A percentile compares a stretch with the other conserved stretches of the same genome.
Conservation (phyloP, 2,797 vertebrate species). For the Trematomus bernacchii region DNA sequence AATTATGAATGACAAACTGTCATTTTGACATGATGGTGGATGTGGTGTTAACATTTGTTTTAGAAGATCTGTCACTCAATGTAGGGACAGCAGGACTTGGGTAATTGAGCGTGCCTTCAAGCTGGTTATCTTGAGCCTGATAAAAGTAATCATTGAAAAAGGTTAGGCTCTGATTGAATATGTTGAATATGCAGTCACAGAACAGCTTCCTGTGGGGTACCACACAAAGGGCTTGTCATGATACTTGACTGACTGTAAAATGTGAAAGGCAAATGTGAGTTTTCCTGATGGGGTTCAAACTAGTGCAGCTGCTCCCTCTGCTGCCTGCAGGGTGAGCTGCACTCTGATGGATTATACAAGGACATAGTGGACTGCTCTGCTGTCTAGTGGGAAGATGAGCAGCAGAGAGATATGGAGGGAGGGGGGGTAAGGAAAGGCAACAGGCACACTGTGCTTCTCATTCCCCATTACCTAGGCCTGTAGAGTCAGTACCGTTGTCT, state of each 20-base stretch:
- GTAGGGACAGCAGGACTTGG: not conserved
- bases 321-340: slow-evolving; percentile 5
- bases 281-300: not conserved
- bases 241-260: not conserved
- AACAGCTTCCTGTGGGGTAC: not conserved
- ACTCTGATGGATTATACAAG: not conserved
- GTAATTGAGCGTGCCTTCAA: not conserved
- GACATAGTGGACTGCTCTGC: slow-evolving; percentile 60
- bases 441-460: slow-evolving; percentile 61
- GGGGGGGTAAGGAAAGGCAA: slow-evolving; percentile 31
- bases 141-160: not conserved
- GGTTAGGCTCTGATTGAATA: not conserved
- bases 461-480: slow-evolving; percentile 88
- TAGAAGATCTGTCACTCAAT: not conserved
- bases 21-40: not conserved
- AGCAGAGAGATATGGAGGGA: slow-evolving; percentile 18
- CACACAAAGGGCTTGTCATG: not conserved
- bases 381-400: slow-evolving; percentile 36
- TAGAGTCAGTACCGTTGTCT: slow-evolving; percentile 90
- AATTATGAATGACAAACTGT: not conserved
- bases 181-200: not conserved
- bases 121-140: not conserved
- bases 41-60: not conserved
- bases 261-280: not conserved
- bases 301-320: slow-evolving; percentile 12